Evolutionary conservation across 2,888 invertebrate genomes (phyloP).

Genomic region (Bombylius discolor): DNA sequence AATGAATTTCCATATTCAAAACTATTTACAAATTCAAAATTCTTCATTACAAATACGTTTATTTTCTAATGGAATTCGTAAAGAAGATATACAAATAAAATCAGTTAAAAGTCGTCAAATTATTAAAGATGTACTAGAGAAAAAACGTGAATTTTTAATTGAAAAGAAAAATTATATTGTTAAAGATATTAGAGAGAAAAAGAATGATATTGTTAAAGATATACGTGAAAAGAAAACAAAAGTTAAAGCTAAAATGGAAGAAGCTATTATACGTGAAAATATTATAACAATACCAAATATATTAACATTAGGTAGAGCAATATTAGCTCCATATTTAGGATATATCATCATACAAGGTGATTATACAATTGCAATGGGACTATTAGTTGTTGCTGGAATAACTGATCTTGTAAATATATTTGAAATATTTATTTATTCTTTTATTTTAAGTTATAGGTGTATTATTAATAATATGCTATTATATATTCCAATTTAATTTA

Average conservation of each 20-base stretch:
- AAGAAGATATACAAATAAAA: conserved; percentile 26
- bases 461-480: not conserved
- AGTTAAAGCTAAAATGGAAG: conserved; percentile 64
- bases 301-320: conserved; percentile 72
- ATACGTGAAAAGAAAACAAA: conserved; percentile 57
- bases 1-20: no score
- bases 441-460: conserved; percentile 2
- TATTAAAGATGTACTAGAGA: conserved; percentile 45
- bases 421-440: not conserved
- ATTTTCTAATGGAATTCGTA: conserved; percentile 22
- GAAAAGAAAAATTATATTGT: conserved; percentile 40
- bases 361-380: conserved; percentile 64
- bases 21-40: no score
- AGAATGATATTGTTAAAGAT: conserved; percentile 53
- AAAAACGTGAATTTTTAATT: conserved; percentile 48
- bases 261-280: conserved; percentile 54
- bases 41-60: not conserved
- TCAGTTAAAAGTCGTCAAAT: conserved; percentile 39
- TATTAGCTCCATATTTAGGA: conserved; percentile 76
- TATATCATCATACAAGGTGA: conserved; percentile 73
- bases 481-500: no score
- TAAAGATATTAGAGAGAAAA: conserved; percentile 43
- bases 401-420: conserved; percentile 67
- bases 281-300: conserved; percentile 88
- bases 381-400: conserved; percentile 76